Base-by-base conservation (phyloP, 2,113 vertebrate species). In the Cygnus buccinator region DNA sequence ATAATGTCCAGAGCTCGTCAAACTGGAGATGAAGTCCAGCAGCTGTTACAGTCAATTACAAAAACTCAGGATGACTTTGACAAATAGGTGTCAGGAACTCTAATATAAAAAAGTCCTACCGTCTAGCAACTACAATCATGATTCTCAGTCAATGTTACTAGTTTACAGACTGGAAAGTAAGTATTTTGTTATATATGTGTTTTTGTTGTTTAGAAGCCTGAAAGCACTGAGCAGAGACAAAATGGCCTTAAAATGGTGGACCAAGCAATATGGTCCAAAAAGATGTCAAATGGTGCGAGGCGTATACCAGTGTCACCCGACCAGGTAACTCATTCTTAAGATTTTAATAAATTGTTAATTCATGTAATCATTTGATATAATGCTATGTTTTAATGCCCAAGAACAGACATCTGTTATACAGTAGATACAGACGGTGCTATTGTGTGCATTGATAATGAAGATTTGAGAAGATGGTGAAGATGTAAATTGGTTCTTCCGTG, bases 171-270 rank as follows among this genome's bases (percentile, higher is more conserved):
- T 68, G 16, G 19, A 55, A 92, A 82, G 5, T 29, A 63, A 43
- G 26, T 77, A 46, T 61, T 95, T 31, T 44, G 78, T 43, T 77
- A 26, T 10, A 1, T 87, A 3, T 84, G 79, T 90, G 11, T 44
- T 92, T 43, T 23, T 63, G 81, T 90, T 70, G 41, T 54, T 70
- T 95, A 99, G 99, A 99, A 99, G 98, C 98, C 99, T 92, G 99
- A 99, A 97, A 99, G 99, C 86, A 98, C 98, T 21, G 99, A 99
- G 73, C 99, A 99, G 97, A 98, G 99, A 94, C 99, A 99, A 96
- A 99, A 99, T 97, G 99, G 99, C 41, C 99, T 99, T 70, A 99
- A 99, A 98, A 99, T 99, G 99, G 99, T 99, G 37, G 99, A 99
- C 93, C 99, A 99, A 97, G 99, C 99, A 37, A 99, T 99, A 96